Percentiles rank a stretch among this genome's conserved stretches.
Conservation (phyloP, 2,113 vertebrate species). For the Pelobates fuscus region DNA sequence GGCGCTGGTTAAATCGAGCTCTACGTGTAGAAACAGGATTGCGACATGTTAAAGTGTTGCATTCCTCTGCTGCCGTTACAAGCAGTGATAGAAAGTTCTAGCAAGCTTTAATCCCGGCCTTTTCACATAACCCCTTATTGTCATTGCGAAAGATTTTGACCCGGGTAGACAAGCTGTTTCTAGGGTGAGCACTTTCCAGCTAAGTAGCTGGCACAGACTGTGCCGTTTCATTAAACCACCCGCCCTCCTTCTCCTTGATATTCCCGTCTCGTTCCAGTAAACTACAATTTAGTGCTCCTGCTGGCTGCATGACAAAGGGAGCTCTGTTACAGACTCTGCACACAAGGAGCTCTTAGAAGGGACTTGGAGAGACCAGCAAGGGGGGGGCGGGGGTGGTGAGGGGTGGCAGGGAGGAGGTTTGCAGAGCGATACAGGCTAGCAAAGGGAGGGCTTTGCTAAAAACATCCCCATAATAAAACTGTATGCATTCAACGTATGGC, state of each 20-base stretch:
- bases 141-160: too few species aligned
- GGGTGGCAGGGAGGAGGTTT: background rate
- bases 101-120: too few species aligned
- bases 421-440: background rate
- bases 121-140: too few species aligned
- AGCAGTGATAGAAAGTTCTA: too few species aligned
- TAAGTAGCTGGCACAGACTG: accelerated
- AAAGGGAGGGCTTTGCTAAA: background rate
- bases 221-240: background rate
- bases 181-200: accelerated
- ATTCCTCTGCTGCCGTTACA: too few species aligned
- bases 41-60: too few species aligned
- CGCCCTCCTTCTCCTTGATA: slow-evolving; percentile 27
- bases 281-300: slow-evolving; percentile 15
- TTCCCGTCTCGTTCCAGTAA: slow-evolving; percentile 45
- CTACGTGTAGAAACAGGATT: too few species aligned
- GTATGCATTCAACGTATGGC: too few species aligned
- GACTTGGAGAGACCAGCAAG: slow-evolving; percentile 4
- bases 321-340: slow-evolving; percentile 50
- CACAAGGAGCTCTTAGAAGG: slow-evolving; percentile 33
- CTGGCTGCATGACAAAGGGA: slow-evolving; percentile 53
- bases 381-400: background rate
- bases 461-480: too few species aligned
- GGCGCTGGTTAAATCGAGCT: too few species aligned
- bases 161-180: too few species aligned